These are phyloP conservation scores for Lycaena phlaeas DNA, from an alignment of 2,888 invertebrate genomes.

Conservation along the genomic window DNA sequence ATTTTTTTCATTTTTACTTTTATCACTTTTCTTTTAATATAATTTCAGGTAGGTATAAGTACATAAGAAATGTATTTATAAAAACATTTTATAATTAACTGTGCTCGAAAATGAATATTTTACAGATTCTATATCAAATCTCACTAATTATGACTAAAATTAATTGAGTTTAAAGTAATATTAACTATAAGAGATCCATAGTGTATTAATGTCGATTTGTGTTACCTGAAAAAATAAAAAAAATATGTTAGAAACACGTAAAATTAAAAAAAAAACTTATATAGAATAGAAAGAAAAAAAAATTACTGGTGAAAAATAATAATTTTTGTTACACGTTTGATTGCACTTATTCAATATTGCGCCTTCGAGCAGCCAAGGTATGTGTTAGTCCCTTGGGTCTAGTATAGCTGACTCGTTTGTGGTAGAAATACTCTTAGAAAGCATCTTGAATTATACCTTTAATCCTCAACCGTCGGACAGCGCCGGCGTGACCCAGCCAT, in stretches of 20 bases:
- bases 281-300: too few species aligned
- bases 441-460: too few species aligned
- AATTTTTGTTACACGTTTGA: too few species aligned
- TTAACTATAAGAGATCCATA: slow-evolving; percentile 61
- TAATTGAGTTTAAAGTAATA: slow-evolving; percentile 27
- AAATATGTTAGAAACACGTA: slow-evolving; percentile 12
- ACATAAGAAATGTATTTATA: slow-evolving; percentile 11
- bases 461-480: slow-evolving; percentile 84
- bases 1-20: not conserved
- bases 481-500: slow-evolving; percentile 92
- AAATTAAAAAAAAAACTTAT: too few species aligned
- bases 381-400: too few species aligned
- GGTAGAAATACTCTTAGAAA: too few species aligned
- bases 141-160: slow-evolving; percentile 50
- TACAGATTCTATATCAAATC: slow-evolving; percentile 21
- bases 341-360: too few species aligned
- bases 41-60: slow-evolving; percentile 1
- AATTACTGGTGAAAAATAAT: too few species aligned
- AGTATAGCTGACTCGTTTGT: too few species aligned
- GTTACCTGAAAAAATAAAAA: slow-evolving; percentile 31
- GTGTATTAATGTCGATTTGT: slow-evolving; percentile 41
- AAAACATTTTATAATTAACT: slow-evolving; percentile 19
- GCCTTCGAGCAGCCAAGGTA: too few species aligned
- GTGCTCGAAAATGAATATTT: slow-evolving; percentile 27
- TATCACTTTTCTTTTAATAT: not conserved